Conservation (phyloP, 2,113 vertebrate species). For the Protomyctophum bolini region DNA sequence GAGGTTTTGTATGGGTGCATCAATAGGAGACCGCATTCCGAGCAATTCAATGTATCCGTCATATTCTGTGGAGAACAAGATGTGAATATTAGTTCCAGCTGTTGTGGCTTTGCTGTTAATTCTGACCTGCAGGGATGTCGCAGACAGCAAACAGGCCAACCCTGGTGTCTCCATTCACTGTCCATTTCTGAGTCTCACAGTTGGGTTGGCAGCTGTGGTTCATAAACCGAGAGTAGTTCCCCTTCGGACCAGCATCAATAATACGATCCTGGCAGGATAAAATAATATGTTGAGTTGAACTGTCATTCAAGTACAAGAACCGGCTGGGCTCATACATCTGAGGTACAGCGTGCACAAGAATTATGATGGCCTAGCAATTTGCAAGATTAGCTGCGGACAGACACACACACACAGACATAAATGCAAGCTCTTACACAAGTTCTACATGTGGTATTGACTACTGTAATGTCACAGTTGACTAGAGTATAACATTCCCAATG, state of each 20-base stretch:
- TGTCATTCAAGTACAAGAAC: neutral
- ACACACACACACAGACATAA: neutral
- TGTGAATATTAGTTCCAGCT: too few species aligned
- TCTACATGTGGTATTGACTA: conserved; percentile 64
- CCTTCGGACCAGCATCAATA: conserved; percentile 96
- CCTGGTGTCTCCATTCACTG: conserved; percentile 94
- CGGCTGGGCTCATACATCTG: too few species aligned
- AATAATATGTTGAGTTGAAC: neutral
- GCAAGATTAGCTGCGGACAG: neutral
- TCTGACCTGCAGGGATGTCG: conserved; percentile 89
- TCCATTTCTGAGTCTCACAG: conserved; percentile 99
- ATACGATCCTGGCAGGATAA: conserved; percentile 86
- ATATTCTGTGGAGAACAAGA: too few species aligned
- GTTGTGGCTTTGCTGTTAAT: too few species aligned
- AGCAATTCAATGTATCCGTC: too few species aligned
- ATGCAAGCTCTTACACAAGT: too few species aligned
- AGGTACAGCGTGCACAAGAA: too few species aligned
- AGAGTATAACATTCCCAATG: conserved; percentile 79
- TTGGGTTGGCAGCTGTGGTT: conserved; percentile 99
- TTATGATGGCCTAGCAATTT: too few species aligned
- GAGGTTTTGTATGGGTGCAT: too few species aligned
- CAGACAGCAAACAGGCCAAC: conserved; percentile 95
- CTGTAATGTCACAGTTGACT: conserved; percentile 68
- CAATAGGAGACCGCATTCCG: too few species aligned
- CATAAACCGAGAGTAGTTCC: conserved; percentile 98